Base-by-base conservation (phyloP, 2,888 invertebrate genomes). In the Catocala nupta region DNA sequence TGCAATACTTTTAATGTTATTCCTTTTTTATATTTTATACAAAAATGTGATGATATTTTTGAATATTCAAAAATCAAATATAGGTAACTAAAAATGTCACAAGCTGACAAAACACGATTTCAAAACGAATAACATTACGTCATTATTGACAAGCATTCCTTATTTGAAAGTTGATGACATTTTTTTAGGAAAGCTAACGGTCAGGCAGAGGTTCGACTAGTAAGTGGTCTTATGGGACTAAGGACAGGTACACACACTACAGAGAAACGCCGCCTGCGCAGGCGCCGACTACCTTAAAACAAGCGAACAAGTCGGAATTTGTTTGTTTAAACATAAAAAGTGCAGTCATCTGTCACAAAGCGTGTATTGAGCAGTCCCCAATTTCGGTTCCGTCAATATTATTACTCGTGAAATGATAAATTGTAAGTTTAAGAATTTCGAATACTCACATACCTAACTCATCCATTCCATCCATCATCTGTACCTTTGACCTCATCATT, bases 271-370 rank as follows among this genome's bases (percentile, higher is more conserved):
- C 60, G 50, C 60, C 55, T 36, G 55, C 60, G 55, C 49, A 39
- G 36, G 36, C 60, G 39, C 44, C 36, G 34, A 49, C 43, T 53
- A 33, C 25, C 36, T 39, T 39, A 39, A 39, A 39, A 39, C 36
- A 9, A 45, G 51, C 51, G 36, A 53, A 55, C 60, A 55, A 49
- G 54, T 49, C 48, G 39, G 7, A 11, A 55, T 39, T 33, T 60
- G 60, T 60, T 55, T 54, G 59, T 55, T 55, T 59, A 44, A 48
- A 54, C 33, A 59, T 49, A 59, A 45, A 59, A 59, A 54, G n/a
- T 9, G 43, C 43, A 50, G 57, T 43, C 50, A 50, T 49, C 11
- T 49, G 59, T 44, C 59, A 43, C 48, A 43, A 25, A 12, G 48
- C 33, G 36, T 44, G 59, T 25, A 13, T 44, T 47, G 39, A 48